phyloP scores from a whole-genome alignment of 2,797 vertebrate species.

The Syncerus caffer region DNA sequence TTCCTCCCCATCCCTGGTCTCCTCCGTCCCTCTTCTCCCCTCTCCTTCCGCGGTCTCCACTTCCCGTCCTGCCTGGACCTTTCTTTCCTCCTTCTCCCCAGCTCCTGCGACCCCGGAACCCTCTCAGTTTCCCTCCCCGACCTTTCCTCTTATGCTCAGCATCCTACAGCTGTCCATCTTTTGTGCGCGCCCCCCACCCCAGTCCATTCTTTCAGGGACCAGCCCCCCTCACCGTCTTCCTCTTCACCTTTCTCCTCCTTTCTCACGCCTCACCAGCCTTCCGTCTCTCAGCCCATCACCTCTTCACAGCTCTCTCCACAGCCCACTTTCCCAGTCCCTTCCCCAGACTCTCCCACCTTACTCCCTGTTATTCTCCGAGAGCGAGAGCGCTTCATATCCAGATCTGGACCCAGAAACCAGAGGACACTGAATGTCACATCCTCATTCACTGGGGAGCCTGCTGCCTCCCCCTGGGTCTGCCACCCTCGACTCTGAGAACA shows the following conservation, averaged over 20 bases:
- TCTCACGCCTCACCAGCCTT: not conserved
- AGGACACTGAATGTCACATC: not conserved
- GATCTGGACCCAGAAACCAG: not conserved
- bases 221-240: not conserved
- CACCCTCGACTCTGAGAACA: not conserved
- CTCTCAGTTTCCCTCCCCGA: not conserved
- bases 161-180: not conserved
- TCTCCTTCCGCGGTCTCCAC: not conserved
- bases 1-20: slow-evolving; percentile 54
- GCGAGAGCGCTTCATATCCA: not conserved
- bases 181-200: not conserved
- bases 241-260: not conserved
- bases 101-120: not conserved
- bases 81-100: not conserved
- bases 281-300: not conserved
- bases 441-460: not conserved
- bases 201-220: not conserved
- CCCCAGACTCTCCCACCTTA: not conserved
- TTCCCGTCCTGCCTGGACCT: slow-evolving; percentile 46
- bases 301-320: not conserved
- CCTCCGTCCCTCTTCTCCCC: not conserved
- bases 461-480: not conserved
- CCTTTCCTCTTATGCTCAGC: not conserved
- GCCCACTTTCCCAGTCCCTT: not conserved
- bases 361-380: not conserved